phyloP scores from a whole-genome alignment of 2,797 vertebrate species.

The Pantherophis vulpinus region DNA sequence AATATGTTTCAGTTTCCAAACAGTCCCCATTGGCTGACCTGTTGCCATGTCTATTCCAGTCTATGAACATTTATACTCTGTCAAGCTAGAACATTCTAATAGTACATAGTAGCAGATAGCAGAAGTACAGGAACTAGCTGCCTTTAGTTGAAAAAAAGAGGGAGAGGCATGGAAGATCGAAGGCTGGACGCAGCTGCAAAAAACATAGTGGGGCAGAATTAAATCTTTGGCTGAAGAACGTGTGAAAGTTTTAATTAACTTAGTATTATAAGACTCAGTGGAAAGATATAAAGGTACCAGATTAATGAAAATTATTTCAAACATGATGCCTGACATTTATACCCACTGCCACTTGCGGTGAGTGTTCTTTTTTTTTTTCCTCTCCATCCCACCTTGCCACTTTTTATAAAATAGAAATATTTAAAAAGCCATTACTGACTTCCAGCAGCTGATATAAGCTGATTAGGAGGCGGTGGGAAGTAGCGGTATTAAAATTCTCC shows the following conservation, averaged over 20 bases:
- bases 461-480: constrained; percentile 53
- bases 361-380: background rate
- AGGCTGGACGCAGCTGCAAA: background rate
- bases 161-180: background rate
- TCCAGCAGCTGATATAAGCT: constrained; percentile 21
- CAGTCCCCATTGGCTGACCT: too few relatives aligned
- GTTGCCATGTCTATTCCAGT: too few relatives aligned
- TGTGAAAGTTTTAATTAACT: background rate
- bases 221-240: background rate
- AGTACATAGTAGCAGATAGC: background rate
- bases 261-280: accelerated
- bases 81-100: background rate
- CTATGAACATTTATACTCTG: too few relatives aligned
- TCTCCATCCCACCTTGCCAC: background rate
- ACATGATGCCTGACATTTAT: background rate
- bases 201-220: background rate
- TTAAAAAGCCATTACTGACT: background rate
- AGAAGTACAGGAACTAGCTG: background rate
- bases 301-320: background rate
- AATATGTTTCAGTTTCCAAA: too few relatives aligned
- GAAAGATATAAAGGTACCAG: background rate
- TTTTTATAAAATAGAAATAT: background rate
- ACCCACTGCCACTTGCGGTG: accelerated
- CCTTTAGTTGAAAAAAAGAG: background rate
- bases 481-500: constrained; percentile 54